Percentiles rank a stretch among this genome's conserved stretches.
phyloP scores from a whole-genome alignment of 2,888 invertebrate species.

The Pseudanteris insignis region DNA sequence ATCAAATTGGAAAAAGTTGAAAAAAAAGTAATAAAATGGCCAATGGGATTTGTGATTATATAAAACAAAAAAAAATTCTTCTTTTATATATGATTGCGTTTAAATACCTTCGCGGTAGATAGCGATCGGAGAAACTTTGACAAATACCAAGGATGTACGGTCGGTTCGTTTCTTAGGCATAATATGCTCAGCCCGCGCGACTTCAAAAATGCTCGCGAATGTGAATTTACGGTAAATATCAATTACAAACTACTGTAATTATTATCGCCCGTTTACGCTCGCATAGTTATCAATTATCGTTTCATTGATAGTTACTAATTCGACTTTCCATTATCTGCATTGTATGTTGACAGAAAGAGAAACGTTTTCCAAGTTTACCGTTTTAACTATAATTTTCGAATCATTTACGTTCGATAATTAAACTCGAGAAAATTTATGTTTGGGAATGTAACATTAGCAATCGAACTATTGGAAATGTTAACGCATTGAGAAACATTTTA shows the following conservation, averaged over 20 bases:
- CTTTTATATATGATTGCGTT: slow-evolving; percentile 33
- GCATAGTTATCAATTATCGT: too few relatives aligned
- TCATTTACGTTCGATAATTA: too few relatives aligned
- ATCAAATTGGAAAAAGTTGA: neutral
- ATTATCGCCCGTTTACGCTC: slow-evolving; percentile 30
- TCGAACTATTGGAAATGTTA: too few relatives aligned
- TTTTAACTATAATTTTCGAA: too few relatives aligned
- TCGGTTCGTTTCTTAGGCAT: slow-evolving; percentile 28
- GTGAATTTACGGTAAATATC: slow-evolving; percentile 27
- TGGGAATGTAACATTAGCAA: too few relatives aligned
- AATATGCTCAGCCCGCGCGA: slow-evolving; percentile 27
- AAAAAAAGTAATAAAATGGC: slow-evolving; percentile 5
- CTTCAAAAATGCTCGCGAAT: slow-evolving; percentile 19
- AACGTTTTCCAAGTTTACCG: too few relatives aligned
- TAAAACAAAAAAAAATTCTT: slow-evolving; percentile 4
- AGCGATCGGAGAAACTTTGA: slow-evolving; percentile 33
- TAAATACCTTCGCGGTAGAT: slow-evolving; percentile 34
- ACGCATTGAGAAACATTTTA: too few relatives aligned
- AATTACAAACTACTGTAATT: slow-evolving; percentile 33
- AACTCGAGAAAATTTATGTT: too few relatives aligned
- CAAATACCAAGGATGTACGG: slow-evolving; percentile 39
- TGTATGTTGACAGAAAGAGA: too few relatives aligned
- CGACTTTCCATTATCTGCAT: too few relatives aligned
- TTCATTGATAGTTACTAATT: too few relatives aligned
- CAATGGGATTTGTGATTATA: neutral